These are phyloP conservation scores for Trachelus stipa DNA, from an alignment of 2,888 invertebrate species.

Conservation along the genomic window DNA sequence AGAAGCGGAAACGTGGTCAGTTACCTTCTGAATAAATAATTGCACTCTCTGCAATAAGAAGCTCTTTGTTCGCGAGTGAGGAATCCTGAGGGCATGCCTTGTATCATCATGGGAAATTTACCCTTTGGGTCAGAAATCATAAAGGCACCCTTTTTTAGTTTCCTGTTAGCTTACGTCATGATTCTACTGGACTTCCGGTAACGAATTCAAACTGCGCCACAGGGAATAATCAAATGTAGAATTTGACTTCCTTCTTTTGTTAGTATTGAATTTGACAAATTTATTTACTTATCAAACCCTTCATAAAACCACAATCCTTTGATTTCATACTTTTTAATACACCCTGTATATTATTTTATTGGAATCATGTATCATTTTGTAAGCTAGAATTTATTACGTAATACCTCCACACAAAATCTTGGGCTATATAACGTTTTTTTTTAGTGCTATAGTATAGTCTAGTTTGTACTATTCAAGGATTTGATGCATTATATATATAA, in stretches of 20 bases:
- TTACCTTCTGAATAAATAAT: slow-evolving; percentile 50
- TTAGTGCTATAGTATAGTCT: too few species aligned
- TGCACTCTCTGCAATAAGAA: slow-evolving; percentile 24
- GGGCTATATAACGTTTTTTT: too few species aligned
- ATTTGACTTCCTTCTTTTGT: neutral
- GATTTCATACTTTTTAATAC: too few species aligned
- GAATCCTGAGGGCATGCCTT: neutral
- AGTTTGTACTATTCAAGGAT: neutral
- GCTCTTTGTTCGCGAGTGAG: neutral
- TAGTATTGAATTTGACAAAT: neutral
- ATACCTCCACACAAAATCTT: too few species aligned
- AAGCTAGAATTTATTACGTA: too few species aligned
- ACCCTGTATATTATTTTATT: too few species aligned
- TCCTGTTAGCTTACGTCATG: neutral
- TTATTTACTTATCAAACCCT: neutral
- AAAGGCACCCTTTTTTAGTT: neutral
- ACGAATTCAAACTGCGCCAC: neutral
- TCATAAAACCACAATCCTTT: neutral
- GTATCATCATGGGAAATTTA: neutral
- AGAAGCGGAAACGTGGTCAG: slow-evolving; percentile 50
- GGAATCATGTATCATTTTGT: too few species aligned
- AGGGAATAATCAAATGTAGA: neutral
- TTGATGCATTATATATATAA: neutral
- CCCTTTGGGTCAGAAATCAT: neutral
- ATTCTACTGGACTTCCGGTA: neutral